phyloP scores from a whole-genome alignment of 2,113 vertebrate genomes.

The Falcunculus frontatus region DNA sequence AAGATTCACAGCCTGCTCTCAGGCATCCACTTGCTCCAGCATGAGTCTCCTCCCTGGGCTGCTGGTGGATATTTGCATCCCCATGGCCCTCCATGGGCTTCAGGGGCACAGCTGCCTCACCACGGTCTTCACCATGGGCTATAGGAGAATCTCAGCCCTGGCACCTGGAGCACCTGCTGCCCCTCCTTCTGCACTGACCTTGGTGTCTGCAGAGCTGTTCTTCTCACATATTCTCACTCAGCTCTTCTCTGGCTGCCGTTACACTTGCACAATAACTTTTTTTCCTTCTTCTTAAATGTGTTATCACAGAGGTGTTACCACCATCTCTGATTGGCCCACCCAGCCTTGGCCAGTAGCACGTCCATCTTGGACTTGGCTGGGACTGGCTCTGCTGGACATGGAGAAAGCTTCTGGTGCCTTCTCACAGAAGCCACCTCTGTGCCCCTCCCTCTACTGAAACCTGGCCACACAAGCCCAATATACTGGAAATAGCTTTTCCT shows the following conservation, averaged over 20 bases:
- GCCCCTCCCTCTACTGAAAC: neutral
- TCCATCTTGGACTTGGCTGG: neutral
- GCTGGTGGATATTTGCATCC: neutral
- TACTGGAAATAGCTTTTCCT: neutral
- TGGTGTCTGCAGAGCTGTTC: neutral
- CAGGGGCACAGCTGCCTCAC: neutral
- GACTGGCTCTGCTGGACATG: neutral
- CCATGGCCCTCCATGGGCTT: neutral
- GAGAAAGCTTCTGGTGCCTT: neutral
- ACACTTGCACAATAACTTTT: neutral
- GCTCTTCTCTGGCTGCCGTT: neutral
- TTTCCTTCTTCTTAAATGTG: neutral
- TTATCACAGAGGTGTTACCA: neutral
- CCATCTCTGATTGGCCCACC: no score
- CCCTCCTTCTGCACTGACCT: neutral
- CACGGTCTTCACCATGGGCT: neutral
- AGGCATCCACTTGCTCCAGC: neutral
- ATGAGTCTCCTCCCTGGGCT: rapidly evolving
- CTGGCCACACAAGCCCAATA: neutral
- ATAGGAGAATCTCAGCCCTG: neutral
- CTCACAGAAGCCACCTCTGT: neutral
- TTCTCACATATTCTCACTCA: rapidly evolving
- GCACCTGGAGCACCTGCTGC: rapidly evolving
- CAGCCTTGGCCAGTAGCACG: rapidly evolving
- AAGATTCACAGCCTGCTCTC: neutral